Evolutionary conservation across 2,888 invertebrate genomes (phyloP), one percentile per base, ranked within the genome.

Genomic region (Pseudococcus longispinus): DNA sequence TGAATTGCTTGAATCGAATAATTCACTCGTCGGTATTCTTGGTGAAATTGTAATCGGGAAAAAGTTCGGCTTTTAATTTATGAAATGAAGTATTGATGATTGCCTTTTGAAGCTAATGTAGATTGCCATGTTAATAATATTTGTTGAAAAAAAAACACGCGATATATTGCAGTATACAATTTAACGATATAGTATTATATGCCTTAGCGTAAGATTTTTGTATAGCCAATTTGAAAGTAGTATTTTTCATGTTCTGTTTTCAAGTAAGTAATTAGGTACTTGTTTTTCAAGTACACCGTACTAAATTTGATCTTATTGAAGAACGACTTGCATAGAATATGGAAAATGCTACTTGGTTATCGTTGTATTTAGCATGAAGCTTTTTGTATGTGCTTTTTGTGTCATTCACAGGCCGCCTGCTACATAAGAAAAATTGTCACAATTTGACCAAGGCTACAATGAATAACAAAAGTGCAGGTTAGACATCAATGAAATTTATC

Each of bases 351-450:
- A 37, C 83, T 42, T 74, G 13, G 13, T 86, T 77, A 74, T 86
- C 42, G n/a, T 77, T 86, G 86, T 86, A 86, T 80, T 86, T 80
- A 86, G 86, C 86, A 77, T 86, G 86, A 51, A 86, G 86, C 86
- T 86, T 86, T 86, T 80, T 86, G 86, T 86, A 86, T 86, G 86
- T 86, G 86, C 86, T 86, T 86, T 86, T 86, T 86, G 86, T 86
- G 86, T 86, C 86, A 70, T 87, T 87, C 87, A 87, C 87, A 87
- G 87, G 87, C 87, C 83, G 87, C 65, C 83, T 87, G 83, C 87
- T 87, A 87, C 87, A 87, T 87, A 87, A 87, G 87, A 87, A 87
- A 87, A 87, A 87, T 83, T 87, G 87, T 83, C 87, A 87, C 87
- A 84, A 83, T 87, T 83, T 83, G 70, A 83, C 87, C 83, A 87